Evolutionary conservation across 2,113 vertebrate species (phyloP).

Genomic region (Microtus montanus): DNA sequence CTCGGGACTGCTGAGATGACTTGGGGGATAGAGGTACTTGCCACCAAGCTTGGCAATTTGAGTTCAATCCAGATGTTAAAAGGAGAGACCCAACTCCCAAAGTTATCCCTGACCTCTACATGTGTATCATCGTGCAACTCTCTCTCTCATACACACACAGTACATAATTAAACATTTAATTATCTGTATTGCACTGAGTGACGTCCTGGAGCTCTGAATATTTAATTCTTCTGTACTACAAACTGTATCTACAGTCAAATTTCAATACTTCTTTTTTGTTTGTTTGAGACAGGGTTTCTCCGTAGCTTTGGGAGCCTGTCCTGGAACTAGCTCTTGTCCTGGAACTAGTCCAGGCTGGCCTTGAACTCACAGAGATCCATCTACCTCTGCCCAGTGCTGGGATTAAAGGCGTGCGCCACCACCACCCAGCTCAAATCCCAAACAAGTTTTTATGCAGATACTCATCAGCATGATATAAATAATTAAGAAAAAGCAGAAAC

Average conservation of each 20-base stretch:
- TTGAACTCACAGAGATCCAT: too few species aligned
- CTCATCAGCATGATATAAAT: not conserved
- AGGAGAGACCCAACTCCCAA: not conserved
- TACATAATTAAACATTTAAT: too few species aligned
- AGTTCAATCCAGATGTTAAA: not conserved
- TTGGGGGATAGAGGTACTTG: not conserved
- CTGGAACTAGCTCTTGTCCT: too few species aligned
- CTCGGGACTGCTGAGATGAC: not conserved
- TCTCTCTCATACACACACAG: too few species aligned
- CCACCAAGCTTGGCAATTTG: not conserved
- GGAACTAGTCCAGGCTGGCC: too few species aligned
- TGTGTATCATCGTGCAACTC: not conserved
- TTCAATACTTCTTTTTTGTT: not conserved
- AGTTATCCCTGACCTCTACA: not conserved
- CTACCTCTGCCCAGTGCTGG: too few species aligned
- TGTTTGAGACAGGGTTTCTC: too few species aligned
- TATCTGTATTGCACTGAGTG: not conserved
- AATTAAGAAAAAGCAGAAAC: not conserved
- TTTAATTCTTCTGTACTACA: not conserved
- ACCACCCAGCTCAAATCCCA: not conserved
- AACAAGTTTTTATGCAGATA: not conserved
- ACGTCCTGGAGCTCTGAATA: not conserved
- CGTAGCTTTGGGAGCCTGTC: too few species aligned
- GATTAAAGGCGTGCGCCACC: too few species aligned
- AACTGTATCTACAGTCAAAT: not conserved